A percentile compares a stretch with the other conserved stretches of the same genome.
These are phyloP conservation scores for Diadophis punctatus DNA, from an alignment of 2,113 vertebrate genomes.

Conservation along the genomic window DNA sequence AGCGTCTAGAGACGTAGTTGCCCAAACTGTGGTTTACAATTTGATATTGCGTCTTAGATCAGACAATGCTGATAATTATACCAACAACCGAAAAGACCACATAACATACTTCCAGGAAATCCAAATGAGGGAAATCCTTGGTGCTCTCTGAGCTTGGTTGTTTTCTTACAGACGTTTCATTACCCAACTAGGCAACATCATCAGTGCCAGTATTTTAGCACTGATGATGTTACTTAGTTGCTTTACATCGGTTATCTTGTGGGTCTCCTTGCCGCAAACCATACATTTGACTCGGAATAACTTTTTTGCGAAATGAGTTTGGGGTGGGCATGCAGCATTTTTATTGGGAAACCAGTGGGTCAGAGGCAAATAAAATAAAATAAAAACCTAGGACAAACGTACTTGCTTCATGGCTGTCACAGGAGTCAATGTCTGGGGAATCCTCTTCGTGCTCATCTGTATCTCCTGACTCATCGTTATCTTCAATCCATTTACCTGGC, in stretches of 20 bases:
- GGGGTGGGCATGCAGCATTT: background rate
- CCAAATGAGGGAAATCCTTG: background rate
- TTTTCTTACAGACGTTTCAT: background rate
- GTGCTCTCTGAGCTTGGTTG: background rate
- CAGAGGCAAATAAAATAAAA: background rate
- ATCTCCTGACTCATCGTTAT: slow-evolving; percentile 74
- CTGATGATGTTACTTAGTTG: background rate
- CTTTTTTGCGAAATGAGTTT: background rate
- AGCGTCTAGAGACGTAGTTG: no score
- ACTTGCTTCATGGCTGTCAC: slow-evolving; percentile 80
- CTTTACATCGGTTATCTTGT: background rate
- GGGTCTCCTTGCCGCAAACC: background rate
- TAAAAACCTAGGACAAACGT: slow-evolving; percentile 14
- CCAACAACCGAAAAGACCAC: background rate
- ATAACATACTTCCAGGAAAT: background rate
- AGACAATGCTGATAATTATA: background rate
- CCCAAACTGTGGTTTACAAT: background rate
- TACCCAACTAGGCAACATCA: background rate
- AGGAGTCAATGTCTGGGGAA: slow-evolving; percentile 76
- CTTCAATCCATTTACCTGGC: slow-evolving; percentile 90
- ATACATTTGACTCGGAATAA: background rate
- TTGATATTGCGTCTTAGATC: background rate
- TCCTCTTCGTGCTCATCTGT: slow-evolving; percentile 71
- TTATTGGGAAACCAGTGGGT: background rate
- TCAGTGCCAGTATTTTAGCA: background rate